phyloP scores from a whole-genome alignment of 2,888 invertebrate genomes.

The Amphipoea oculea region DNA sequence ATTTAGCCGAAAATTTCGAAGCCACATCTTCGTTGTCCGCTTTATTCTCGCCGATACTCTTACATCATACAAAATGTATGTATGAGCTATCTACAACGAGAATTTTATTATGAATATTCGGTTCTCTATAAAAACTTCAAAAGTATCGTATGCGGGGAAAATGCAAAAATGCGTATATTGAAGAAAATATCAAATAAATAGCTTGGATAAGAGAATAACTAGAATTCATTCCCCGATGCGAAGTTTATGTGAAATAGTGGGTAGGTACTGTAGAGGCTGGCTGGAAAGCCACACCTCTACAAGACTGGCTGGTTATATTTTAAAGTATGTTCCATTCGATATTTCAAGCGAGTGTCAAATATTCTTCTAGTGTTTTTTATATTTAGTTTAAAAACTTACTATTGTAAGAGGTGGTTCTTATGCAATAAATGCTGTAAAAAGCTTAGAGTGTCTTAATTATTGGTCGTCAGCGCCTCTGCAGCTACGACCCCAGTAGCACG shows the following conservation, averaged over 20 bases:
- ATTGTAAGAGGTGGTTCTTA: no score
- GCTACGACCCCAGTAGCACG: no score
- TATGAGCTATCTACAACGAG: conserved; percentile 1
- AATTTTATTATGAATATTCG: conserved; percentile 18
- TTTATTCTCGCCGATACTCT: conserved; percentile 29
- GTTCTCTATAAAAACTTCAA: not conserved
- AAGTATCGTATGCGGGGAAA: conserved; percentile 12
- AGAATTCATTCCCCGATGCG: conserved; percentile 10
- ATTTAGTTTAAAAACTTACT: no score
- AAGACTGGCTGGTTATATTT: no score
- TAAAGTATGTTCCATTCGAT: no score
- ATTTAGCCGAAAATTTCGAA: conserved; percentile 18
- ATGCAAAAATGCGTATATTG: not conserved
- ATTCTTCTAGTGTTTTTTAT: no score
- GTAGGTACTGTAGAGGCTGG: no score
- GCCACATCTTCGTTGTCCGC: conserved; percentile 4
- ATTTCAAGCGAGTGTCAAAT: no score
- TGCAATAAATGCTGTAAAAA: no score
- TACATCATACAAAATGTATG: conserved; percentile 14
- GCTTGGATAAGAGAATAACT: conserved; percentile 11
- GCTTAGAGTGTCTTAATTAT: no score
- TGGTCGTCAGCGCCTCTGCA: no score
- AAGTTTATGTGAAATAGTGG: conserved; percentile 11
- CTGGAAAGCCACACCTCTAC: no score
- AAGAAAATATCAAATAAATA: conserved; percentile 6